Evolutionary conservation across 2,797 vertebrate species (phyloP).

Genomic region (Acestrorhynchus altus): DNA sequence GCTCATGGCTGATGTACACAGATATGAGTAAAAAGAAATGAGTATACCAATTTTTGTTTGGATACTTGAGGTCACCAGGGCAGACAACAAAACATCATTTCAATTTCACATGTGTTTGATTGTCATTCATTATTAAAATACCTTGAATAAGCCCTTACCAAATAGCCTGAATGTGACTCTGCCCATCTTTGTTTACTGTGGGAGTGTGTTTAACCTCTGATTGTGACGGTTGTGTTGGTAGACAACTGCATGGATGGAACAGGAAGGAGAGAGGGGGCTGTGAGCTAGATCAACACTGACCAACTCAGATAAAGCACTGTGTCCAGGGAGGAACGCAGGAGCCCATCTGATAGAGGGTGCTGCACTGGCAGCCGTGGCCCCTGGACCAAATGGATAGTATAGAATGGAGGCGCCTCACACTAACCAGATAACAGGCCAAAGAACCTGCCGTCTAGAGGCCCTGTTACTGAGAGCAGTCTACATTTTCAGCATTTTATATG

Average conservation of each 20-base stretch:
- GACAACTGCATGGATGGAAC: slow-evolving; percentile 14
- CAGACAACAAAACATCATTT: background rate
- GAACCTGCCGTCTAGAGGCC: background rate
- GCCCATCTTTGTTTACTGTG: slow-evolving; percentile 24
- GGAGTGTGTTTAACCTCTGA: slow-evolving; percentile 32
- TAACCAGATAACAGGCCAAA: slow-evolving; percentile 36
- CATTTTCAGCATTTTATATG: background rate
- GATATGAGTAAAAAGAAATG: background rate
- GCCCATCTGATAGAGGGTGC: slow-evolving; percentile 51
- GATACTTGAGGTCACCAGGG: background rate
- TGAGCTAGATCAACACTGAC: slow-evolving; percentile 41
- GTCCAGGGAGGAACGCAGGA: slow-evolving; percentile 44
- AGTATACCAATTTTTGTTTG: background rate
- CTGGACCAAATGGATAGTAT: slow-evolving; percentile 25
- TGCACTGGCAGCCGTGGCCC: slow-evolving; percentile 15
- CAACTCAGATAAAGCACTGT: slow-evolving; percentile 43
- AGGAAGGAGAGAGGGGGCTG: background rate
- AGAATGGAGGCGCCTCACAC: slow-evolving; percentile 36
- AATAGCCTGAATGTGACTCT: slow-evolving; percentile 10
- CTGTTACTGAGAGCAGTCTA: background rate
- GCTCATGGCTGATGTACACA: no score
- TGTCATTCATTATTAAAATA: background rate
- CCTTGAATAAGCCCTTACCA: background rate
- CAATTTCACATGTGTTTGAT: background rate
- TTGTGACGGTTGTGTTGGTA: background rate